phyloP scores from a whole-genome alignment of 2,113 vertebrate species.

The Nettapus auritus region DNA sequence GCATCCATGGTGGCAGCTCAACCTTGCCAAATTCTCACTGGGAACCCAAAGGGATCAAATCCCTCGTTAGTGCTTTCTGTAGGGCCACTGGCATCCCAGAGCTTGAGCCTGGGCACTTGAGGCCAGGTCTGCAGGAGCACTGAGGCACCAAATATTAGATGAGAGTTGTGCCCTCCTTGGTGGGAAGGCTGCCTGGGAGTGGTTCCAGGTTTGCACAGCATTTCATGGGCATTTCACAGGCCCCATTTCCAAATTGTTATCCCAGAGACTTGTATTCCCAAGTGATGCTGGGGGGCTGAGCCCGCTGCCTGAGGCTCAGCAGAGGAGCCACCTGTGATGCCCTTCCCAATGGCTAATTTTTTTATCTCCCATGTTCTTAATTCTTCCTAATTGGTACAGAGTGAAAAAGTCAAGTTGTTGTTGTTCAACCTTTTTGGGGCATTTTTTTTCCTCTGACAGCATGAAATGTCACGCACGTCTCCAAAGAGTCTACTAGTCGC shows the following conservation, averaged over 20 bases:
- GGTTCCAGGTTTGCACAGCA: background rate
- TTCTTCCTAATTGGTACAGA: slow-evolving; percentile 39
- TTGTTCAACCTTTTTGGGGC: background rate
- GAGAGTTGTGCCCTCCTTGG: background rate
- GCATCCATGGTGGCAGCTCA: background rate
- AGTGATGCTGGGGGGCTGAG: background rate
- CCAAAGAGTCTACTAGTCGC: background rate
- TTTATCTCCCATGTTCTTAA: background rate
- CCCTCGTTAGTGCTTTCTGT: background rate
- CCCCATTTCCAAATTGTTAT: background rate
- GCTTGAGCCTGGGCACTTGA: background rate
- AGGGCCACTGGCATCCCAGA: background rate
- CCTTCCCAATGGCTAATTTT: slow-evolving; percentile 3
- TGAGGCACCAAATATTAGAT: background rate
- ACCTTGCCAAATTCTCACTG: background rate
- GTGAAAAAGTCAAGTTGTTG: slow-evolving; percentile 10
- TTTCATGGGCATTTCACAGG: background rate
- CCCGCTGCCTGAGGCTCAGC: background rate
- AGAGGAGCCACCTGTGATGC: background rate
- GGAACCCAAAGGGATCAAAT: background rate
- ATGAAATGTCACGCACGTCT: background rate
- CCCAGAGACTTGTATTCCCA: background rate
- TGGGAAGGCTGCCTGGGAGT: fast-evolving
- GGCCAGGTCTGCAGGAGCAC: background rate
- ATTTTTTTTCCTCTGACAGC: background rate